Evolutionary conservation across 2,888 invertebrate genomes (phyloP).

Genomic region (Stenchaetothrips biformis): DNA sequence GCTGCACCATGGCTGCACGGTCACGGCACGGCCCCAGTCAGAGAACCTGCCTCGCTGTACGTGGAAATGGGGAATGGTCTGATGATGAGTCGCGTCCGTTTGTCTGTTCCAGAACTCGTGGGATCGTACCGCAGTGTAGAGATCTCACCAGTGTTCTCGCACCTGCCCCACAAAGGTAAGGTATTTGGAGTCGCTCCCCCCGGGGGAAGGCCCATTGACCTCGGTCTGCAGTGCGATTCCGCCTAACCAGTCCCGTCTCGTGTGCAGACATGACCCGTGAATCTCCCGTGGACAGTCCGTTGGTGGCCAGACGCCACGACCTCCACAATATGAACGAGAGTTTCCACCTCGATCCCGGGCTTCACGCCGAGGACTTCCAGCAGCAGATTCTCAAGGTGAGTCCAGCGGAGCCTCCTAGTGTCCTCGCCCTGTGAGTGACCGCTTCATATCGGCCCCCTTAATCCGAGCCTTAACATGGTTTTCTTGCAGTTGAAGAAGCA

Average conservation of each 20-base stretch:
- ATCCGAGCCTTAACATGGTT: not conserved
- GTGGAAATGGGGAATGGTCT: not conserved
- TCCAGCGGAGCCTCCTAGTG: too few species aligned
- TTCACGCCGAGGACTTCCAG: slow-evolving; percentile 59
- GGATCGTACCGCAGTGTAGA: slow-evolving; percentile 49
- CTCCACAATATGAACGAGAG: slow-evolving; percentile 39
- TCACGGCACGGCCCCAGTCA: too few species aligned
- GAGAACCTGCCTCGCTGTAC: not conserved
- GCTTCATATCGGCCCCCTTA: too few species aligned
- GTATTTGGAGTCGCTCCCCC: slow-evolving; percentile 33
- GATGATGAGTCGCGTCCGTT: not conserved
- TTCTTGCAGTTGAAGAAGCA: slow-evolving; percentile 79
- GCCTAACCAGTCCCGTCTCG: too few species aligned
- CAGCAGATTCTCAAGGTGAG: slow-evolving; percentile 64
- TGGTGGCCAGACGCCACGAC: slow-evolving; percentile 47
- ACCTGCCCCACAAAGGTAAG: slow-evolving; percentile 49
- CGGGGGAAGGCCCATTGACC: not conserved
- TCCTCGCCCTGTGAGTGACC: too few species aligned
- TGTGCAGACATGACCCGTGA: slow-evolving; percentile 49
- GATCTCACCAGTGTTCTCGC: slow-evolving; percentile 49
- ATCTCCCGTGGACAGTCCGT: slow-evolving; percentile 47
- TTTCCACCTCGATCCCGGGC: slow-evolving; percentile 49
- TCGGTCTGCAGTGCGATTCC: too few species aligned
- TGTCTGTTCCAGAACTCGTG: slow-evolving; percentile 47
- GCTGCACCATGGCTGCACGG: too few species aligned